Evolutionary conservation across 2,888 invertebrate species (phyloP), one percentile per base, ranked within the genome.

Genomic region (Heteromyza rotundicornis): DNA sequence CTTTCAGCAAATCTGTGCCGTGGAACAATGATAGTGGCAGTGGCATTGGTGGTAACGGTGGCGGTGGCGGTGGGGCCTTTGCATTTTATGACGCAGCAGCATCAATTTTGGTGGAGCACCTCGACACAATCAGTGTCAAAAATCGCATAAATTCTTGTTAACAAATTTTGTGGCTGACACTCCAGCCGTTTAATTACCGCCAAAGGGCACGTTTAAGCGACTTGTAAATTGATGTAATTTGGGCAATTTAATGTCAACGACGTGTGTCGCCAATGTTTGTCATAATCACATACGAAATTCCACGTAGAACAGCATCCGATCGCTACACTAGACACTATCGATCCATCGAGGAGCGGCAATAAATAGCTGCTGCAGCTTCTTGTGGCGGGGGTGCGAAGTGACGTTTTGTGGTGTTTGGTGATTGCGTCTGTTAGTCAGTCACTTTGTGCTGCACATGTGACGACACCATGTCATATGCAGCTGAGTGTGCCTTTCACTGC

Each of bases 191-290:
- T 80, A 79, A 79, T 79, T 76, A 77, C 80, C 74, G 70, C 72
- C 72, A 77, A 77, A 80, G 79, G 79, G 79, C 79, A 79, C 79
- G 79, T 79, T 77, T 49, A 40, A 52, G 35, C 64, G 58, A 61
- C 71, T 76, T 79, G 80, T 79, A 77, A 81, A 71, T 78, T 78
- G 76, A 79, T 76, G 76, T 77, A 79, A 77, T 74, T 79, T 79
- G 80, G 82, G 77, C 79, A 80, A 82, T 81, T 81, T 77, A 78
- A 79, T 79, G 78, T 75, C 79, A 78, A 76, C 76, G 80, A 75
- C 73, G 82, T 79, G 80, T 78, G 77, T 77, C 81, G 79, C 66
- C 68, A 65, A 63, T 19, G 47, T 17, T 17, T 17, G 47, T 19
- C 47, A 47, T 20, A 20, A 47, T 19, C 47, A 5, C 27, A 27